Conservation (phyloP, 2,797 vertebrate genomes). For the Phrynocephalus vlangalii region DNA sequence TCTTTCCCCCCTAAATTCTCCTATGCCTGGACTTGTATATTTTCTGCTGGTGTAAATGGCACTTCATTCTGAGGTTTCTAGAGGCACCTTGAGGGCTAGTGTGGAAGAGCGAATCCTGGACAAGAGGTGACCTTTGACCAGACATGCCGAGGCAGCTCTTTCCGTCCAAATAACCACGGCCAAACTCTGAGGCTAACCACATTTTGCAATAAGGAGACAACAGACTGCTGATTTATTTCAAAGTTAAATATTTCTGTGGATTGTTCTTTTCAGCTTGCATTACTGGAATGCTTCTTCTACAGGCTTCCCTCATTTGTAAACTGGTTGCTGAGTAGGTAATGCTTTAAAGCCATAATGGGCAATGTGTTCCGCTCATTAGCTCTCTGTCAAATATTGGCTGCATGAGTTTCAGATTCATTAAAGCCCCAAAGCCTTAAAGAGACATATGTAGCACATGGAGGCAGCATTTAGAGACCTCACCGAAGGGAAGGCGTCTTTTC, state of each 20-base stretch:
- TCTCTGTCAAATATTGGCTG: neutral
- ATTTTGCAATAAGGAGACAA: neutral
- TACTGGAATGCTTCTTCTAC: neutral
- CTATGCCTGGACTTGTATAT: neutral
- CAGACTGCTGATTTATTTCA: neutral
- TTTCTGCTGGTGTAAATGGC: neutral
- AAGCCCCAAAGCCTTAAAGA: constrained; percentile 20
- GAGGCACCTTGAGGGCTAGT: neutral
- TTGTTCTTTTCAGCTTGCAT: neutral
- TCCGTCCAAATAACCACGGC: neutral
- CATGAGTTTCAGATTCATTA: constrained; percentile 36
- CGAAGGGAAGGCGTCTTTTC: constrained; percentile 21
- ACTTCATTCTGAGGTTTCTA: neutral
- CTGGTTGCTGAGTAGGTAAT: constrained; percentile 1
- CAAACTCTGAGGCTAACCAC: neutral
- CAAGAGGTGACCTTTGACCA: neutral
- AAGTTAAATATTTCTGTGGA: neutral
- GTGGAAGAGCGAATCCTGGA: neutral
- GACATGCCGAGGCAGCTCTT: neutral
- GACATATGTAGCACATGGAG: constrained; percentile 10
- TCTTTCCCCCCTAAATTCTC: no score
- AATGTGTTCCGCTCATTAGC: constrained; percentile 44
- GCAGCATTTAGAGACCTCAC: constrained; percentile 33
- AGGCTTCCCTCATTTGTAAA: neutral
- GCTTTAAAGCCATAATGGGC: neutral